Percentiles rank a stretch among this genome's conserved stretches.
Evolutionary conservation across 2,113 vertebrate genomes (phyloP).

Genomic region (Oryzias melastigma): DNA sequence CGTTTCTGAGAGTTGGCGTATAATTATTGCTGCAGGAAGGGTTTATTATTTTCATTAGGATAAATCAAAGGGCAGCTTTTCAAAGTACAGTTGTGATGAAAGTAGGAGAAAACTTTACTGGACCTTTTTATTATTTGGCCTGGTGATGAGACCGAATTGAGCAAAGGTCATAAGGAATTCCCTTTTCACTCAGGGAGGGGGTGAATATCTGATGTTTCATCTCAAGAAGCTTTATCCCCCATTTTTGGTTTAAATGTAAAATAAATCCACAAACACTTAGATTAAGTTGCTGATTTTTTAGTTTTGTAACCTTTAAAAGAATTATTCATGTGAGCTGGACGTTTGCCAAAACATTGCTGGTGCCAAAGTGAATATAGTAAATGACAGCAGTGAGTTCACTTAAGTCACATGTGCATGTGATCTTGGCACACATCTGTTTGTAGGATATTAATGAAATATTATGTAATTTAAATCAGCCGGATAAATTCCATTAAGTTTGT

Average conservation of each 20-base stretch:
- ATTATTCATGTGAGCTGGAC: too few relatives aligned
- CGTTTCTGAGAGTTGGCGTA: too few relatives aligned
- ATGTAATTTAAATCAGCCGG: neutral
- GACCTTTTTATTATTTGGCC: conserved; percentile 12
- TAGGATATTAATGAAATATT: neutral
- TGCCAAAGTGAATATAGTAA: neutral
- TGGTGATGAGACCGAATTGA: conserved; percentile 13
- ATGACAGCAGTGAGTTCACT: neutral
- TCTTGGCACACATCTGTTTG: neutral
- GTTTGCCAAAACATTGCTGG: too few relatives aligned
- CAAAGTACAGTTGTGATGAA: neutral
- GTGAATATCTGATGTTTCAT: neutral
- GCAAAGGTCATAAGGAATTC: conserved; percentile 6
- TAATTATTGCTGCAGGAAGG: too few relatives aligned
- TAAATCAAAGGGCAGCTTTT: too few relatives aligned
- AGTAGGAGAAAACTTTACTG: conserved; percentile 1
- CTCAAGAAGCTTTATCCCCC: too few relatives aligned
- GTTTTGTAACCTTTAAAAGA: too few relatives aligned
- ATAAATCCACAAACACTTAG: too few relatives aligned
- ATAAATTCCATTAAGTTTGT: conserved; percentile 9
- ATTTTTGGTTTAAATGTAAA: too few relatives aligned
- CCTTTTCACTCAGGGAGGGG: neutral
- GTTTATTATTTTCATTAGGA: too few relatives aligned
- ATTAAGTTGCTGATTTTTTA: neutral
- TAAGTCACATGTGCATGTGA: neutral